Base-by-base conservation (phyloP, 2,888 invertebrate species). In the Neoscelio sp. region DNA sequence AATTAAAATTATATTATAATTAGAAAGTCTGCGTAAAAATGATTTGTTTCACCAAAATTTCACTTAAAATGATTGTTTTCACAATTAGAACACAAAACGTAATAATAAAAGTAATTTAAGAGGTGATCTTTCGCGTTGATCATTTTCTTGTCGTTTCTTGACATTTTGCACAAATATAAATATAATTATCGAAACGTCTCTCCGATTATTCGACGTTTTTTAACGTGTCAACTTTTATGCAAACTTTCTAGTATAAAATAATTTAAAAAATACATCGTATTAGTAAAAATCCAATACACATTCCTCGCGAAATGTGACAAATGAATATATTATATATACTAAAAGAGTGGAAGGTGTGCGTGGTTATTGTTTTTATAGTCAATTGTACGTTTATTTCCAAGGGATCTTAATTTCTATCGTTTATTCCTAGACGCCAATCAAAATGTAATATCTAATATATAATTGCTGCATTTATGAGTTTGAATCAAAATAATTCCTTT, bases 231-330 rank as follows among this genome's bases (percentile, higher is more conserved):
- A n/a, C n/a, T n/a, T n/a, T n/a, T n/a, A n/a, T n/a, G n/a, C n/a
- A n/a, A n/a, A n/a, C n/a, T n/a, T n/a, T n/a, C n/a, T n/a, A n/a
- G n/a, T n/a, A n/a, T n/a, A n/a, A n/a, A n/a, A n/a, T n/a, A n/a
- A n/a, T n/a, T n/a, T n/a, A 44, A 56, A 70, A 77, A 58, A 56
- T 17, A 58, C 54, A 73, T 73, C 48, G 28, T 40, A 26, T 64
- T 48, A 52, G 26, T 40, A 48, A 73, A 64, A 33, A 46, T 40
- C 54, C 54, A 68, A 65, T 65, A 67, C n/a, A 76, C 64, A 62
- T 75, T 75, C 67, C 52, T 46, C 26, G 20, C 23, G 44, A 62
- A 48, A 60, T 30, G 67, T 67, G 46, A 38, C 23, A 60, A 35
- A 52, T 20, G 30, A 12, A 28, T 60, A 50, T 38, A 54, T 10